These are phyloP conservation scores for Mus pahari DNA, from an alignment of 2,113 vertebrate genomes.

Conservation along the genomic window DNA sequence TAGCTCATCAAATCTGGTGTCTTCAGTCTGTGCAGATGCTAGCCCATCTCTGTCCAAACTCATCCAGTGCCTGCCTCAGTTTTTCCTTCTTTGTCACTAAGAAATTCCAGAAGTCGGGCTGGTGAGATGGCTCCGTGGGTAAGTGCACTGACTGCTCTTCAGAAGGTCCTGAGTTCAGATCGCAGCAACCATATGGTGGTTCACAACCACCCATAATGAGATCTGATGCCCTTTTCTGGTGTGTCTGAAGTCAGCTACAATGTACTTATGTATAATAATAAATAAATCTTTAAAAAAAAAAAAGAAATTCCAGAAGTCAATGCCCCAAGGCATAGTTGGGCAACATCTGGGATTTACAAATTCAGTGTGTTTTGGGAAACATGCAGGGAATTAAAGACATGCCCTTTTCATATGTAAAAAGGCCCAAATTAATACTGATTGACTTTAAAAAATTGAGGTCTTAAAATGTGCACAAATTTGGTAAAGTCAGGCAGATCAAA, in stretches of 20 bases:
- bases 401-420: background rate
- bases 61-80: background rate
- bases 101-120: too few species aligned
- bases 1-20: background rate
- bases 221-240: too few species aligned
- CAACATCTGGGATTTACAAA: slow-evolving; percentile 50
- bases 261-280: too few species aligned
- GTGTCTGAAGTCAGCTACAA: too few species aligned
- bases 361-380: slow-evolving; percentile 20
- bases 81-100: background rate
- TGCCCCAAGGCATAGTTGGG: background rate
- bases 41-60: background rate
- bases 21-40: background rate
- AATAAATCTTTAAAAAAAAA: too few species aligned
- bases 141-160: too few species aligned
- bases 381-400: slow-evolving; percentile 6
- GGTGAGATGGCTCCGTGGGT: too few species aligned
- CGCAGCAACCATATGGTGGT: too few species aligned
- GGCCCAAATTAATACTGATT: background rate
- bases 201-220: too few species aligned
- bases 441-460: slow-evolving; percentile 26
- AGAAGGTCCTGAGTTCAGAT: too few species aligned
- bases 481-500: slow-evolving; percentile 42
- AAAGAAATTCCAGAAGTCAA: background rate
- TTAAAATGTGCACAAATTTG: slow-evolving; percentile 40